Evolutionary conservation across 2,797 vertebrate genomes (phyloP).

Genomic region (Scyliorhinus canicula): DNA sequence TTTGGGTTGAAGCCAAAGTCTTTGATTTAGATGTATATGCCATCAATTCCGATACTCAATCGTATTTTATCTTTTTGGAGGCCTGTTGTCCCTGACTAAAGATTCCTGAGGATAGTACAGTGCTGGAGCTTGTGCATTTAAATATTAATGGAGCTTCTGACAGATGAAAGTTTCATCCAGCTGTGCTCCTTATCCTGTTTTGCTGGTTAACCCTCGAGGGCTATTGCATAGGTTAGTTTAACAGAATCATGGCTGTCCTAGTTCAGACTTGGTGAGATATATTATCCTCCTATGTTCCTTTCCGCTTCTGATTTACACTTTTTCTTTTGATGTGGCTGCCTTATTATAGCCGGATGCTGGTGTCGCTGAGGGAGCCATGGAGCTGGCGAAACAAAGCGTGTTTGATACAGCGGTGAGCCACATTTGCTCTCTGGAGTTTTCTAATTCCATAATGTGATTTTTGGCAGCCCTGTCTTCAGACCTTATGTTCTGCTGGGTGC

Average conservation of each 20-base stretch:
- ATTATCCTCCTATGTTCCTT: no score
- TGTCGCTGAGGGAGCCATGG: no score
- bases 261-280: not conserved
- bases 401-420: no score
- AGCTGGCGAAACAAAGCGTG: no score
- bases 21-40: not conserved
- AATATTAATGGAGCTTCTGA: not conserved
- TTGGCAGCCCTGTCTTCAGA: no score
- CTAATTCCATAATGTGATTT: no score
- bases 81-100: not conserved
- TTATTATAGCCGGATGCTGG: no score
- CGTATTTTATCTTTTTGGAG: not conserved
- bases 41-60: not conserved
- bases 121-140: slow-evolving; percentile 8
- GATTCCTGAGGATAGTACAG: not conserved
- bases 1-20: not conserved
- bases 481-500: no score
- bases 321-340: no score
- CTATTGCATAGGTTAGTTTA: not conserved
- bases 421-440: no score
- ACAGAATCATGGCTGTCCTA: not conserved
- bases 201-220: slow-evolving; percentile 11
- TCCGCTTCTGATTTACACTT: no score
- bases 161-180: not conserved
- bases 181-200: not conserved